These are phyloP conservation scores for Meloidogyne chitwoodi DNA, from an alignment of 1,140 invertebrate species.

Conservation along the genomic window DNA sequence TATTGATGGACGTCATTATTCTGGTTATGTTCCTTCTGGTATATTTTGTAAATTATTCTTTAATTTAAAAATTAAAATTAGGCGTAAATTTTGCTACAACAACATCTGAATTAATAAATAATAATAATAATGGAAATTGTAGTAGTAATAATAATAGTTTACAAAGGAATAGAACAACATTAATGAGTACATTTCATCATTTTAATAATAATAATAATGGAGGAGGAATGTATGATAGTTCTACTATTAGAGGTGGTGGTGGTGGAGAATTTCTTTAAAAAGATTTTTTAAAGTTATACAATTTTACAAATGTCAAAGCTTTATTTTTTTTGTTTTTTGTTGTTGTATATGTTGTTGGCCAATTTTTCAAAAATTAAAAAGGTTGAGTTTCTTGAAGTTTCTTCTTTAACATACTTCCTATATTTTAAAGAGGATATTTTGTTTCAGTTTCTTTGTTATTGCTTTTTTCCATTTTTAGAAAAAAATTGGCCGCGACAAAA, in stretches of 20 bases:
- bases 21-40: not conserved
- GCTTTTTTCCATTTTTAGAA: too few relatives aligned
- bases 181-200: slow-evolving; percentile 20
- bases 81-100: not conserved
- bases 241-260: not conserved
- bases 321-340: too few relatives aligned
- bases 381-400: too few relatives aligned
- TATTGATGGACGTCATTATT: not conserved
- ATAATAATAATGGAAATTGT: not conserved
- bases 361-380: too few relatives aligned
- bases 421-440: too few relatives aligned
- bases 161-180: not conserved
- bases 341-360: too few relatives aligned
- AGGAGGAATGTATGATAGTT: not conserved
- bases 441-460: too few relatives aligned
- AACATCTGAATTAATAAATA: not conserved
- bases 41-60: not conserved
- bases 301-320: too few relatives aligned
- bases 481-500: too few relatives aligned
- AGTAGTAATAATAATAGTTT: not conserved
- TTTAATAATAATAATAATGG: too few relatives aligned
- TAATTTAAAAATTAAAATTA: not conserved
- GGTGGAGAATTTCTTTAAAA: not conserved
- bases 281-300: too few relatives aligned
- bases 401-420: too few relatives aligned